phyloP scores from a whole-genome alignment of 2,888 invertebrate species.

The Amitus sp. region DNA sequence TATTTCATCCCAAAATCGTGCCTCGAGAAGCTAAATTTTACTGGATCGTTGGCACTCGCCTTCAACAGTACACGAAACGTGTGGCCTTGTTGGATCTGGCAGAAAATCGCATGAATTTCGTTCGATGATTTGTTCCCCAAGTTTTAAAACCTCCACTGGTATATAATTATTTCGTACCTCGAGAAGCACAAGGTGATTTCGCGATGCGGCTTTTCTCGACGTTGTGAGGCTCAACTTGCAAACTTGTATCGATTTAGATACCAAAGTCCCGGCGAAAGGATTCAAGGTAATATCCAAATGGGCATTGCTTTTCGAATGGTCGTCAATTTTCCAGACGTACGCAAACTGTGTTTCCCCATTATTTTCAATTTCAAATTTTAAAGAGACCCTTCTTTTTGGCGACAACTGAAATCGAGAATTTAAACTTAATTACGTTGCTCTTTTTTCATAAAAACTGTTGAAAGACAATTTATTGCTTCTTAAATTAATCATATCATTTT shows the following conservation, averaged over 20 bases:
- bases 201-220: conserved; percentile 43
- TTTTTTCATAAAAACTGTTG: too few species aligned
- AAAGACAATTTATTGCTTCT: too few species aligned
- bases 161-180: too few species aligned
- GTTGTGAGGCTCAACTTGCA: conserved; percentile 43
- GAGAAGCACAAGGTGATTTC: conserved; percentile 41
- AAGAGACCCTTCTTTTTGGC: conserved; percentile 43
- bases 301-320: conserved; percentile 38
- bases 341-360: conserved; percentile 58
- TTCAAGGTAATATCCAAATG: conserved; percentile 28
- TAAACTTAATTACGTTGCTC: background rate
- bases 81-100: conserved; percentile 75
- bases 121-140: too few species aligned
- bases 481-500: too few species aligned
- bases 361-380: conserved; percentile 58
- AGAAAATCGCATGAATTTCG: background rate
- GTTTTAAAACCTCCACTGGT: too few species aligned
- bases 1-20: conserved; percentile 77
- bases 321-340: conserved; percentile 58
- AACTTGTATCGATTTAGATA: conserved; percentile 26
- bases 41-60: conserved; percentile 70
- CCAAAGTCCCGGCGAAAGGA: conserved; percentile 42
- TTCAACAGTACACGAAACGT: conserved; percentile 71
- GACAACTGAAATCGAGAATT: conserved; percentile 50
- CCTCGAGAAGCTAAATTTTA: conserved; percentile 73